A percentile compares a stretch with the other conserved stretches of the same genome.
Evolutionary conservation across 2,888 invertebrate species (phyloP).

Genomic region (Drosophila neonasuta): DNA sequence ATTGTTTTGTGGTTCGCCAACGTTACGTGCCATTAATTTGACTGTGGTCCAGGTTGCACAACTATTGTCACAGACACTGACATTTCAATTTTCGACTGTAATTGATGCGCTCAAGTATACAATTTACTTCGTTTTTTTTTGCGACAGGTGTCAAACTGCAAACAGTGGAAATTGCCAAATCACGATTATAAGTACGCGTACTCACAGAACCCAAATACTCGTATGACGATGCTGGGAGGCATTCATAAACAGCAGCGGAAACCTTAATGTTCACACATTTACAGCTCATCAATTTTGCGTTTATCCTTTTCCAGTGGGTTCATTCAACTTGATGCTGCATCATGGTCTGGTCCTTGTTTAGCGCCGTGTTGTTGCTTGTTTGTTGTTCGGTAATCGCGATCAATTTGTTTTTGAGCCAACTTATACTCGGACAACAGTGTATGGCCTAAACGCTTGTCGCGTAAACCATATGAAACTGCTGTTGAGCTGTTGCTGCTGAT

Average conservation of each 20-base stretch:
- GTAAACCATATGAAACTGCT: conserved; percentile 47
- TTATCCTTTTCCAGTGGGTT: conserved; percentile 48
- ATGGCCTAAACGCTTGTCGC: conserved; percentile 69
- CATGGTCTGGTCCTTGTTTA: neutral
- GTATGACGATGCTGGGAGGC: neutral
- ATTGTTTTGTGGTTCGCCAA: conserved; percentile 44
- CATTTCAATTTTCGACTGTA: conserved; percentile 57
- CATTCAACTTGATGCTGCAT: conserved; percentile 18
- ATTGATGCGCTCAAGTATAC: conserved; percentile 59
- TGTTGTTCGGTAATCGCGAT: conserved; percentile 68
- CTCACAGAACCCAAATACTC: conserved; percentile 2
- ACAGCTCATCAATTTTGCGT: conserved; percentile 65
- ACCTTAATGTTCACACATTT: conserved; percentile 75
- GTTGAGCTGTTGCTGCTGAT: neutral
- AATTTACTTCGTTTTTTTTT: conserved; percentile 37
- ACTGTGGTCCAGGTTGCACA: neutral
- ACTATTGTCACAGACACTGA: conserved; percentile 56
- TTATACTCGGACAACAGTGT: conserved; percentile 5
- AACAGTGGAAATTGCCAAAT: conserved; percentile 18
- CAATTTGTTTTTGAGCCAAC: conserved; percentile 57
- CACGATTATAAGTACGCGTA: conserved; percentile 19
- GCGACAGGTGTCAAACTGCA: conserved; percentile 55
- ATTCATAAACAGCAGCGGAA: conserved; percentile 51
- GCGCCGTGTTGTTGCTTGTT: conserved; percentile 9
- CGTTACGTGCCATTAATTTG: conserved; percentile 70